Evolutionary conservation across 2,797 vertebrate genomes (phyloP), one percentile per base, ranked within the genome.

Genomic region (Babyrousa celebensis): DNA sequence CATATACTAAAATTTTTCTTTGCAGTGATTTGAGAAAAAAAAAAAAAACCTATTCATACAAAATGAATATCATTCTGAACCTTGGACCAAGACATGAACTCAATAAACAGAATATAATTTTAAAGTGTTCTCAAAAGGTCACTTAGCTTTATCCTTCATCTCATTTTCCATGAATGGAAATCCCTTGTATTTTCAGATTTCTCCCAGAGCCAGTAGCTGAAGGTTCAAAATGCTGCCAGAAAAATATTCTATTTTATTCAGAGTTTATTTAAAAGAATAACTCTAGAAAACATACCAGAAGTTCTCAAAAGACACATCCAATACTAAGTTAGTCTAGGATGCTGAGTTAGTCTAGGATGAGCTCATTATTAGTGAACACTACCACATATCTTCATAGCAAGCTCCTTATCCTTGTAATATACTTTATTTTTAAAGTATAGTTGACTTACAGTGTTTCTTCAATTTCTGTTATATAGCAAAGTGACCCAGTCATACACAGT

Each of bases 91-190:
- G 78, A 84, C 65, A 79, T 95, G 94, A 95, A 96, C 80, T 97
- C 91, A 95, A 77, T 96, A 97, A 94, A 97, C 65, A 97, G 83
- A 97, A 84, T 93, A 92, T 97, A 90, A 97, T 95, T 97, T 96
- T 85, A 93, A 95, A 97, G 62, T 95, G 85, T 94, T 94, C 82
- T 86, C 70, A 72, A 86, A 97, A 94, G 96, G 63, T 96, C 89
- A 92, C 72, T 82, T 94, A 91, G 77, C 72, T 97, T 95, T 96
- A 95, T 94, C 92, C 74, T 93, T 93, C 83, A 82, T 94, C 85
- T 94, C 65, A 72, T 92, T 95, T 95, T 95, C 89, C 70, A 65
- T 74, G 77, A 97, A 92, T 92, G 95, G 75, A 94, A 96, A 92
- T 95, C 56, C 6, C 71, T 93, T 88, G 21, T 85, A 83, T 89